These are phyloP conservation scores for Drosophila imparisetae DNA, from an alignment of 2,888 invertebrate species.

Conservation along the genomic window DNA sequence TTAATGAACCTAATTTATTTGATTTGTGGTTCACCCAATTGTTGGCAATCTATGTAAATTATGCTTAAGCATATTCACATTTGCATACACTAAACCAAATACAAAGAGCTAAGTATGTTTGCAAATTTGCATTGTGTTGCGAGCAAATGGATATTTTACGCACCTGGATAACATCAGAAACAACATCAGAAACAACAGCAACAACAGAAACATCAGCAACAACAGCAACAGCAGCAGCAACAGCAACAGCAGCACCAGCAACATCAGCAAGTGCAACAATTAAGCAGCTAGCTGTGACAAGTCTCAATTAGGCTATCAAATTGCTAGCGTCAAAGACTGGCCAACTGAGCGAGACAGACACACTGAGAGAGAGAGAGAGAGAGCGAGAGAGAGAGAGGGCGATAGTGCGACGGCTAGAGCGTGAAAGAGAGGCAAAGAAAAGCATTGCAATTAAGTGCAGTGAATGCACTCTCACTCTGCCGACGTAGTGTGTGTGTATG, in stretches of 20 bases:
- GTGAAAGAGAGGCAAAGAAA: constrained; percentile 37
- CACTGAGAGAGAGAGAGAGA: neutral
- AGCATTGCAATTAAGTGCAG: constrained; percentile 69
- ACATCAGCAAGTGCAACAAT: constrained; percentile 36
- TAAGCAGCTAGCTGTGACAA: constrained; percentile 71
- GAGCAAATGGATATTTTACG: constrained; percentile 46
- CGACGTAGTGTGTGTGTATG: constrained; percentile 12
- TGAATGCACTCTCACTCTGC: constrained; percentile 56
- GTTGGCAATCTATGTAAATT: neutral
- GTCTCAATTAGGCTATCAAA: constrained; percentile 80
- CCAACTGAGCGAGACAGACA: constrained; percentile 20
- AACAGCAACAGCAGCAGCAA: constrained; percentile 9
- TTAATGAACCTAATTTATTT: constrained; percentile 65
- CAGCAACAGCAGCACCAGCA: neutral
- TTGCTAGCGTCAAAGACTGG: constrained; percentile 43
- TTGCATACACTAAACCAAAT: constrained; percentile 6
- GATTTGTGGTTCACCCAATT: constrained; percentile 31
- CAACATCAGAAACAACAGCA: constrained; percentile 22
- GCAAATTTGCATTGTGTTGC: constrained; percentile 12
- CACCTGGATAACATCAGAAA: constrained; percentile 44
- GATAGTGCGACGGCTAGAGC: constrained; percentile 7
- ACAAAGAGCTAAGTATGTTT: constrained; percentile 8
- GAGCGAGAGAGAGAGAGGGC: neutral
- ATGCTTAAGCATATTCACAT: constrained; percentile 14
- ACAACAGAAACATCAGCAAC: too few relatives aligned